These are phyloP conservation scores for Drepanosiphum platanoidis DNA, from an alignment of 2,888 invertebrate genomes.

Conservation along the genomic window DNA sequence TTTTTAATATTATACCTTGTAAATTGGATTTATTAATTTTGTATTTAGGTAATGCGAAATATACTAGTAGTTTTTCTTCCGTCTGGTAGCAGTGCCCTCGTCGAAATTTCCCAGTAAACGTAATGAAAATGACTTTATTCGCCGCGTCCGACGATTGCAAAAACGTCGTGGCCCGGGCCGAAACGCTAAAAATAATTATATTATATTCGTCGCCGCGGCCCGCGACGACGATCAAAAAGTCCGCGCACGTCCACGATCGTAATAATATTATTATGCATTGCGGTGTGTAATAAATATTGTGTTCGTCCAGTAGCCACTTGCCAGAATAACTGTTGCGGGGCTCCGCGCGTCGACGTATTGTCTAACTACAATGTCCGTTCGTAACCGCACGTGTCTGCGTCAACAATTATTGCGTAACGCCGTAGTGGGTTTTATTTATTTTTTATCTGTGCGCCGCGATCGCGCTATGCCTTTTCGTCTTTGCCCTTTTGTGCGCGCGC, in stretches of 20 bases:
- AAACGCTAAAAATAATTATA: too few relatives aligned
- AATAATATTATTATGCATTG: too few relatives aligned
- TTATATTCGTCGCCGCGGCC: neutral
- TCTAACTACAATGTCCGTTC: conserved; percentile 16
- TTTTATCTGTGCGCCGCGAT: neutral
- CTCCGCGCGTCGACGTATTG: neutral
- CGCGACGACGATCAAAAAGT: neutral
- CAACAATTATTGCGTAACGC: neutral
- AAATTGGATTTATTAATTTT: too few relatives aligned
- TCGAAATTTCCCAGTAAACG: too few relatives aligned
- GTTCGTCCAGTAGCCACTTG: conserved; percentile 30
- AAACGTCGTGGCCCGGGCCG: too few relatives aligned
- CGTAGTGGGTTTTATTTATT: too few relatives aligned
- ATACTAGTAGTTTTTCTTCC: too few relatives aligned
- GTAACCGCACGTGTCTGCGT: conserved; percentile 18
- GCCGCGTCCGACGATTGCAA: too few relatives aligned
- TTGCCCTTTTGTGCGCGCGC: neutral
- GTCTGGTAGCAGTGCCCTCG: too few relatives aligned
- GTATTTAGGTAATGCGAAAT: too few relatives aligned
- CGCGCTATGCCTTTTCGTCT: neutral
- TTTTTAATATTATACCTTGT: too few relatives aligned
- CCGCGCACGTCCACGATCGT: conserved; percentile 12
- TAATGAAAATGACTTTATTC: too few relatives aligned
- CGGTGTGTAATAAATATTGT: neutral
- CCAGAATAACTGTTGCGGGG: neutral